Percentiles rank a stretch among this genome's conserved stretches.
Conservation (phyloP, 1,140 invertebrate species). For the Eumaeus atala region DNA sequence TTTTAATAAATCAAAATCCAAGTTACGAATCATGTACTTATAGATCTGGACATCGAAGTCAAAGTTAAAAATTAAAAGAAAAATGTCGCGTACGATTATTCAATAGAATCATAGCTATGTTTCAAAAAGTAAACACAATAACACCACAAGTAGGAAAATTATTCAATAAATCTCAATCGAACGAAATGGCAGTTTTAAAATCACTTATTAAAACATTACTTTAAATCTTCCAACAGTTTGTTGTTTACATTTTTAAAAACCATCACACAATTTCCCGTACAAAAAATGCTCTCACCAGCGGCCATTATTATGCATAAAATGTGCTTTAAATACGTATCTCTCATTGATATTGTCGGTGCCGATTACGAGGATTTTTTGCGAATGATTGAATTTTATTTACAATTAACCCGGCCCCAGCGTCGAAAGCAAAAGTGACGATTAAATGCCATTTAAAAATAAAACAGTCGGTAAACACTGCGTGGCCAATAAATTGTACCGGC, state of each 20-base stretch:
- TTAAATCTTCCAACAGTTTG: slow-evolving; percentile 27
- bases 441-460: slow-evolving; percentile 74
- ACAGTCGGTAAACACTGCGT: slow-evolving; percentile 57
- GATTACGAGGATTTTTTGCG: slow-evolving; percentile 71
- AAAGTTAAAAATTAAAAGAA: no score
- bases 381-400: slow-evolving; percentile 75
- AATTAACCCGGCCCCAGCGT: slow-evolving; percentile 66
- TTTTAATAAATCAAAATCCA: no score
- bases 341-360: slow-evolving; percentile 68
- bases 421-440: slow-evolving; percentile 70
- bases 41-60: no score
- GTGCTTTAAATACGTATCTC: slow-evolving; percentile 61
- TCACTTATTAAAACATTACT: slow-evolving; percentile 10
- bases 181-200: not conserved
- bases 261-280: slow-evolving; percentile 28
- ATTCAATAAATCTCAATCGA: no score
- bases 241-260: slow-evolving; percentile 32
- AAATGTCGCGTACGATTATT: no score
- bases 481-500: slow-evolving; percentile 45
- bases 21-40: no score
- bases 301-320: slow-evolving; percentile 57
- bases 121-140: no score
- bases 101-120: no score
- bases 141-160: no score
- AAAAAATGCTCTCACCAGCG: slow-evolving; percentile 41